Percentiles rank a stretch among this genome's conserved stretches.
These are phyloP conservation scores for Trichogramma dendrolimi DNA, from an alignment of 2,888 invertebrate genomes.

Conservation along the genomic window DNA sequence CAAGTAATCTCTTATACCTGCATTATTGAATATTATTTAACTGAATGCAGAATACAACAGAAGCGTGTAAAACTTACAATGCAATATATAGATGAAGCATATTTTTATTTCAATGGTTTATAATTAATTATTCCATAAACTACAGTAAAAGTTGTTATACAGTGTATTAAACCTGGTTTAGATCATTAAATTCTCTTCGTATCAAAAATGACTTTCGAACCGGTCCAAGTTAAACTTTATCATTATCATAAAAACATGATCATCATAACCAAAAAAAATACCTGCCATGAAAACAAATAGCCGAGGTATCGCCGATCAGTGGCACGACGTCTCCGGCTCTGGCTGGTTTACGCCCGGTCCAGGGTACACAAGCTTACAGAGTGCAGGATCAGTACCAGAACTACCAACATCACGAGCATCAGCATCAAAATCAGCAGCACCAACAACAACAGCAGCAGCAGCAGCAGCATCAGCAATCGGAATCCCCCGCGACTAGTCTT, in stretches of 20 bases:
- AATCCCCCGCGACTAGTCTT: slow-evolving; percentile 62
- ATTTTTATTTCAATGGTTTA: no score
- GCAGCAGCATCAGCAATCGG: slow-evolving; percentile 43
- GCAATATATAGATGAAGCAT: no score
- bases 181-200: no score
- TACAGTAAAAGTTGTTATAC: no score
- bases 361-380: slow-evolving; percentile 61
- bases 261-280: neutral
- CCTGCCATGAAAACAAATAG: slow-evolving; percentile 36
- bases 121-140: no score
- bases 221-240: neutral
- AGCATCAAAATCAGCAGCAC: neutral
- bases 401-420: neutral
- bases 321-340: slow-evolving; percentile 52
- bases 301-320: slow-evolving; percentile 48
- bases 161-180: no score
- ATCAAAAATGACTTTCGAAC: no score
- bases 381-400: neutral
- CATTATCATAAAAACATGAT: no score
- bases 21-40: no score
- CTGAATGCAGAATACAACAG: no score
- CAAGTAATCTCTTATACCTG: no score
- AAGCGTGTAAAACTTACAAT: no score
- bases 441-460: slow-evolving; percentile 5
- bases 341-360: slow-evolving; percentile 66